Percentiles rank a stretch among this genome's conserved stretches.
Conservation (phyloP, 1,140 invertebrate species). For the Leptopilina boulardi region DNA sequence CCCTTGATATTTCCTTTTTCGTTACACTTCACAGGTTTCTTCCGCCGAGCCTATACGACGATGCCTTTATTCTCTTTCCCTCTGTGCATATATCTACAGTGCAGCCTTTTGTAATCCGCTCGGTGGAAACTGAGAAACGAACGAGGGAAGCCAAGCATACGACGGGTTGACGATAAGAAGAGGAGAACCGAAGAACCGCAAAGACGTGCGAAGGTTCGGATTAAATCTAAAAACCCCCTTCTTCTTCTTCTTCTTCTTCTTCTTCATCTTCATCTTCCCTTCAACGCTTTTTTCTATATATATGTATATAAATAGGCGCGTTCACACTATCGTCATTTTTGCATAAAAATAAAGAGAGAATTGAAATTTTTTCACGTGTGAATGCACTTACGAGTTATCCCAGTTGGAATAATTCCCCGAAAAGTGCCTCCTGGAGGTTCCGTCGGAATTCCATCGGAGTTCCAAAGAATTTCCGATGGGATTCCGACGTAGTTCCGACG, state of each 20-base stretch:
- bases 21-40: slow-evolving; percentile 31
- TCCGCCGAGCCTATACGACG: slow-evolving; percentile 29
- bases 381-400: slow-evolving; percentile 23
- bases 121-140: slow-evolving; percentile 31
- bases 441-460: too few species aligned
- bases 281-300: too few species aligned
- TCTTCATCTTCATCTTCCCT: too few species aligned
- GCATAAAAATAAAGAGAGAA: background rate
- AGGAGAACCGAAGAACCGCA: slow-evolving; percentile 24
- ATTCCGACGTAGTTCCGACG: too few species aligned
- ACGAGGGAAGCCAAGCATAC: slow-evolving; percentile 28
- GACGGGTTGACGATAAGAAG: slow-evolving; percentile 33
- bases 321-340: background rate
- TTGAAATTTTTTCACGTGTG: slow-evolving; percentile 2
- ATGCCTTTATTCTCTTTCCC: slow-evolving; percentile 31
- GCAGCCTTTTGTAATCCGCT: slow-evolving; percentile 32
- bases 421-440: too few species aligned
- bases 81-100: slow-evolving; percentile 28
- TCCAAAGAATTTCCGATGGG: too few species aligned
- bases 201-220: slow-evolving; percentile 15
- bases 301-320: too few species aligned
- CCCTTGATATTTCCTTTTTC: slow-evolving; percentile 31
- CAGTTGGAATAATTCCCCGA: too few species aligned
- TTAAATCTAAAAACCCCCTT: slow-evolving; percentile 12
- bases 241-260: background rate